Base-by-base conservation (phyloP, 1,140 invertebrate genomes). In the Hypsibius dujardini region DNA sequence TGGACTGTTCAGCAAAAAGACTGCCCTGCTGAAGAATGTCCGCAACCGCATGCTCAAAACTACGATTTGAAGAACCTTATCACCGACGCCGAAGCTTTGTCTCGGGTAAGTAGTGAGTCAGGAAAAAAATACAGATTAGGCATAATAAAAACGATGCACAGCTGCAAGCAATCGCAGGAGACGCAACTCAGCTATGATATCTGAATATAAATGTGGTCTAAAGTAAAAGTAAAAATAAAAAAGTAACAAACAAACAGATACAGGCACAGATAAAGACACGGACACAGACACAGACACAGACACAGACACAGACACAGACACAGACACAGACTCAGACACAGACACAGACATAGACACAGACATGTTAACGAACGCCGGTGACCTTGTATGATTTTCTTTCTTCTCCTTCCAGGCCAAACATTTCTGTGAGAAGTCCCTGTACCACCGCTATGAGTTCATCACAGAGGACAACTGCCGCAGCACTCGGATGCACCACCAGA, bases 1-100 rank as follows among this genome's bases (percentile, higher is more conserved):
- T 67, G 62, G 62, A 45, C 42, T 12, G 62, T 67, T 42, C 62
- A 67, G 62, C 62, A 67, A 67, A 12, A 42, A 12, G 12, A 7
- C 12, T 67, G 62, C 42, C 62, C 62, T 42, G 45, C 12, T 42
- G 7, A 15, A 42, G 12, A 42, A 12, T 67, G 62, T 67, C 12
- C 12, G 45, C 12, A 67, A 56, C 7, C 50, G 50, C 50, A 56
- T 7, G 50, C 7, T 56, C 7, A n/a, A n/a, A n/a, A 28, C 28
- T 56, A 56, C 50, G n/a, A n/a, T 7, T 7, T 56, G 50, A 12
- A 56, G 7, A 56, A 12, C 50, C 50, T 12, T 56, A 12, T 56
- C 50, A 28, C 28, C 28, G 28, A 28, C 28, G 28, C 28, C 28
- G 28, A 28, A 28, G 28, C 28, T 28, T 28, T 28, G 28, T 28